Evolutionary conservation across 2,888 invertebrate genomes (phyloP).

Genomic region (Ennomos quercinarius): DNA sequence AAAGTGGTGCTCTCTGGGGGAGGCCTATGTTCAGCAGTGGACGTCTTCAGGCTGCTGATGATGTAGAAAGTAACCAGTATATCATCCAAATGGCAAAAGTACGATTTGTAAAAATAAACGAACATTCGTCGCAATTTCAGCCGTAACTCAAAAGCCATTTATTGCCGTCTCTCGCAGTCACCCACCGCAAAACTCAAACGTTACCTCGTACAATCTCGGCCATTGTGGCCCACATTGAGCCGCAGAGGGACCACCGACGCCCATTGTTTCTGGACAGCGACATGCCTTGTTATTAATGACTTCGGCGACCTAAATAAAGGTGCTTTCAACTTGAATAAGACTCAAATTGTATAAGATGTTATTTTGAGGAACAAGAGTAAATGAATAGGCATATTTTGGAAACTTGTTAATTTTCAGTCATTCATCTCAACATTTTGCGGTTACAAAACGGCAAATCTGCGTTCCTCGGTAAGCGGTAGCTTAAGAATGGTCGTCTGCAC

Average conservation of each 20-base stretch:
- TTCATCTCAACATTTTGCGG: neutral
- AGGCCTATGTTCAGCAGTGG: too few relatives aligned
- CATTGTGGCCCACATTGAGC: constrained; percentile 9
- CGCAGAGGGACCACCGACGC: constrained; percentile 9
- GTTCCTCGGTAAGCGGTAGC: too few relatives aligned
- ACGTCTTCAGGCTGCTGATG: too few relatives aligned
- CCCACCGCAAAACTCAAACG: constrained; percentile 16
- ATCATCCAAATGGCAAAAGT: too few relatives aligned
- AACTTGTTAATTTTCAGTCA: constrained; percentile 5
- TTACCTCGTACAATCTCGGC: constrained; percentile 19
- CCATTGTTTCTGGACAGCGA: constrained; percentile 38
- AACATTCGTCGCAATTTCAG: neutral
- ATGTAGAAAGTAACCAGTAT: too few relatives aligned
- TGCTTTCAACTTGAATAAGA: constrained; percentile 22
- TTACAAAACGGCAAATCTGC: too few relatives aligned
- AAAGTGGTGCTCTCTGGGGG: too few relatives aligned
- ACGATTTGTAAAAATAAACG: constrained; percentile 1
- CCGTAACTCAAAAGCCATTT: constrained; percentile 15
- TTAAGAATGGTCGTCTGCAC: too few relatives aligned
- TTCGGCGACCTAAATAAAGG: constrained; percentile 31
- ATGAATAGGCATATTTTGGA: constrained; percentile 9
- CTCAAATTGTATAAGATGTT: constrained; percentile 27
- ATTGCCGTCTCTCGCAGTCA: constrained; percentile 7
- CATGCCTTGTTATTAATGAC: constrained; percentile 38
- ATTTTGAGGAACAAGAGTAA: constrained; percentile 8